These are phyloP conservation scores for Microctenopoma lineatum DNA, from an alignment of 2,797 vertebrate species.

Conservation along the genomic window DNA sequence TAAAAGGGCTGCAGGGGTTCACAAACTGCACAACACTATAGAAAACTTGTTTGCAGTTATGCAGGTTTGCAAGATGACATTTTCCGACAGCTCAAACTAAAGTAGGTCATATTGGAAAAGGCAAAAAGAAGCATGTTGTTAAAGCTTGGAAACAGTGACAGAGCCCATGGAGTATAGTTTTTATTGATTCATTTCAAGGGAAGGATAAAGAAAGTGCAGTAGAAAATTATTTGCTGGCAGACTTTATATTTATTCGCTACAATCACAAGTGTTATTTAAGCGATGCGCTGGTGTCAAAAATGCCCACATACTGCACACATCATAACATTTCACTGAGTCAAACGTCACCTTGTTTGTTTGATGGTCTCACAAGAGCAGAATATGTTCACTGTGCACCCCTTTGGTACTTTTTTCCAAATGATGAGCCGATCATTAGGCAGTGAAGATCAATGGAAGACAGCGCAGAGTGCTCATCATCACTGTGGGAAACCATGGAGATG, in stretches of 20 bases:
- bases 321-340: not conserved
- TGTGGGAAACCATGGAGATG: too few relatives aligned
- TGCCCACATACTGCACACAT: not conserved
- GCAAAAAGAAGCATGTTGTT: conserved; percentile 3
- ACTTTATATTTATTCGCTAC: too few relatives aligned
- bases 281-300: not conserved
- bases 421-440: conserved; percentile 12
- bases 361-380: not conserved
- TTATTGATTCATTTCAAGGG: not conserved
- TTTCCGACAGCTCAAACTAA: not conserved
- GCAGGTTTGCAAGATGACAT: not conserved
- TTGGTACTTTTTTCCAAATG: not conserved
- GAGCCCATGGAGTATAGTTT: not conserved
- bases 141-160: not conserved
- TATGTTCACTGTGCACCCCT: not conserved
- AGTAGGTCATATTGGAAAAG: conserved; percentile 1
- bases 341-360: not conserved
- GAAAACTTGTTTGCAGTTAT: not conserved
- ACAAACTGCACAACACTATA: not conserved
- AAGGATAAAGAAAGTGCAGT: not conserved
- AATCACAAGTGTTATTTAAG: not conserved
- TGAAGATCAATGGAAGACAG: conserved; percentile 17
- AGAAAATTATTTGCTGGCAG: not conserved
- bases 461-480: too few relatives aligned
- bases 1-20: not conserved